Base-by-base conservation (phyloP, 2,888 invertebrate genomes). In the Hydrotaea diabolus region DNA sequence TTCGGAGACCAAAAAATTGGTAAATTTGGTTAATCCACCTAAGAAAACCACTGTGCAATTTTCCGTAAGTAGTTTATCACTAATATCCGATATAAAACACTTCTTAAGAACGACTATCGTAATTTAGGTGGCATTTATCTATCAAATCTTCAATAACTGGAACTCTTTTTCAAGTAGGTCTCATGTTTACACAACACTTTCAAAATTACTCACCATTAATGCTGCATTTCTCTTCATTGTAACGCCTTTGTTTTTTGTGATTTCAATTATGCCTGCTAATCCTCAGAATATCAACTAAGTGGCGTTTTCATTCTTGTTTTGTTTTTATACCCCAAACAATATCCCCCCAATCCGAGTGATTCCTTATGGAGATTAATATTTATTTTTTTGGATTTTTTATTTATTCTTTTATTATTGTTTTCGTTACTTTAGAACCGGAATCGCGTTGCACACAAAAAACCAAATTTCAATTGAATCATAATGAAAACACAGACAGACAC, bases 321-420 rank as follows among this genome's bases (percentile, higher is more conserved):
- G 59, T 26, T 59, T 59, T 59, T 59, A 59, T 59, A 59, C 59
- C 23, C 2, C 23, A 59, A 59, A 26, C 55, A 59, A 59, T 23
- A 26, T 55, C 55, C 55, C 26, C 49, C 0, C n/a, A n/a, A n/a
- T n/a, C n/a, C n/a, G n/a, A n/a, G n/a, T 43, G n/a, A 49, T 49
- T 49, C n/a, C 49, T 59, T 59, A 11, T 23, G 0, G 23, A 26
- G 49, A n/a, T n/a, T n/a, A 49, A 49, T 49, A n/a, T 49, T 49
- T 49, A n/a, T 49, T n/a, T n/a, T 49, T 49, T n/a, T n/a, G n/a
- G n/a, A n/a, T 31, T 31, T 49, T n/a, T 31, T 31, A 31, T 31
- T 31, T 31, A 31, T 31, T 31, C 31, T 7, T 31, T 31, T 31
- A 7, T 31, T 31, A 4, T 31, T 31, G 31, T 31, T n/a, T n/a